Conservation (phyloP, 1,140 invertebrate species). For the Drosophila pectinifera region DNA sequence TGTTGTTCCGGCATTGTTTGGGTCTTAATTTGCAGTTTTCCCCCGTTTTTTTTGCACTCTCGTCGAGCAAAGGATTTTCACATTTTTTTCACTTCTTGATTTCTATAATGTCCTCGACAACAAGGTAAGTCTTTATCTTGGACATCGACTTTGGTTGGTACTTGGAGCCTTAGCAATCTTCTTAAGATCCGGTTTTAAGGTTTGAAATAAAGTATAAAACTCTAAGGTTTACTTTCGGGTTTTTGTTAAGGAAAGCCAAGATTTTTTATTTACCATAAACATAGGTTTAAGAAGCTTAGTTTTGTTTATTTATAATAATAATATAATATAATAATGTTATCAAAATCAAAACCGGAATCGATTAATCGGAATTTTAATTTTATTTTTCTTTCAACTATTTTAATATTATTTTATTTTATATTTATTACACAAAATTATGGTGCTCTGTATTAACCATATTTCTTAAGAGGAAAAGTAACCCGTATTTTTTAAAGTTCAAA, state of each 20-base stretch:
- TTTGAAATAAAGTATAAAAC: neutral
- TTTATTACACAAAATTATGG: no score
- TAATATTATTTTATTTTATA: no score
- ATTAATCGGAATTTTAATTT: no score
- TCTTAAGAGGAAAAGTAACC: no score
- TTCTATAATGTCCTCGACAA: slow-evolving; percentile 27
- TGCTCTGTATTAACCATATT: no score
- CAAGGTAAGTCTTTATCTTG: neutral
- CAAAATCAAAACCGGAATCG: no score
- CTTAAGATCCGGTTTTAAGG: slow-evolving; percentile 4
- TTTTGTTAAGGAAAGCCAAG: no score
- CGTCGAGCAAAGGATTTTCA: slow-evolving; percentile 61
- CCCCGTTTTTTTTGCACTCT: slow-evolving; percentile 50
- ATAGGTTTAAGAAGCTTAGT: neutral
- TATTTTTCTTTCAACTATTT: no score
- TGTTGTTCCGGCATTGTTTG: slow-evolving; percentile 72
- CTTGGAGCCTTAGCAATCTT: neutral
- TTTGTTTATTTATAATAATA: neutral
- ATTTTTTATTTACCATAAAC: slow-evolving; percentile 2
- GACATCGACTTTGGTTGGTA: slow-evolving; percentile 1
- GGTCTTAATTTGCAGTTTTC: slow-evolving; percentile 78
- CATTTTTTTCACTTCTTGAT: slow-evolving; percentile 75
- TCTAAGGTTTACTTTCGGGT: neutral
- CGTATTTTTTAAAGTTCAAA: no score
- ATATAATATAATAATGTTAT: no score